Evolutionary conservation across 2,888 invertebrate genomes (phyloP), one percentile per base, ranked within the genome.

Genomic region (Strigamia maritima): DNA sequence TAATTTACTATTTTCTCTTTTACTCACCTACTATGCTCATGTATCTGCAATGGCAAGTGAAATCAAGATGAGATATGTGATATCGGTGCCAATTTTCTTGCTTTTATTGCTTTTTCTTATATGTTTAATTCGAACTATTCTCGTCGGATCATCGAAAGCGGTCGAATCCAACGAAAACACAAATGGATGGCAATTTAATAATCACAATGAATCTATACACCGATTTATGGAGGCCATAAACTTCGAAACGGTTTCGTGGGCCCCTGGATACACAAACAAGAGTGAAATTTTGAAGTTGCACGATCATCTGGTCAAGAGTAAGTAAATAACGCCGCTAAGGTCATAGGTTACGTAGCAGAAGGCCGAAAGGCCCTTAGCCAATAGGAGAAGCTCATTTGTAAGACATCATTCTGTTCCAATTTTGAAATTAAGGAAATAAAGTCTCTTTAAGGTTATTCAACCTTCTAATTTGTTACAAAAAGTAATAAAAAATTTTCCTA

Each of bases 171-270:
- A 16, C 49, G 49, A 19, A 16, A 0, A 49, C 4, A 0, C 6
- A 19, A 6, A 4, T 19, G 6, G 6, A 10, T 49, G 49, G 49
- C 1, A 12, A 6, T 49, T 49, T 19, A 49, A 12, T 49, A 49
- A 49, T 16, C 49, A 16, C 16, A 19, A 6, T 12, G 49, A 49
- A 49, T 1, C 49, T 49, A 14, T 49, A 49, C 16, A 10, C 6
- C 16, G 83, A 76, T 81, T 85, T 28, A 81, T 82, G 26, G 81
- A 83, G 70, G 83, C 84, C 22, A 75, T 85, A 28, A 81, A 81
- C 80, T 82, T 84, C 78, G 81, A 83, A 77, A 84, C 84, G 10
- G 81, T 85, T 14, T 83, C 83, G 8, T 83, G 81, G 79, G 82
- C 78, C 54, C 70, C 78, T 8, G 82, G 82, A 54, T 79, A 81